Evolutionary conservation across 2,113 vertebrate genomes (phyloP).

Genomic region (Perccottus glenii): DNA sequence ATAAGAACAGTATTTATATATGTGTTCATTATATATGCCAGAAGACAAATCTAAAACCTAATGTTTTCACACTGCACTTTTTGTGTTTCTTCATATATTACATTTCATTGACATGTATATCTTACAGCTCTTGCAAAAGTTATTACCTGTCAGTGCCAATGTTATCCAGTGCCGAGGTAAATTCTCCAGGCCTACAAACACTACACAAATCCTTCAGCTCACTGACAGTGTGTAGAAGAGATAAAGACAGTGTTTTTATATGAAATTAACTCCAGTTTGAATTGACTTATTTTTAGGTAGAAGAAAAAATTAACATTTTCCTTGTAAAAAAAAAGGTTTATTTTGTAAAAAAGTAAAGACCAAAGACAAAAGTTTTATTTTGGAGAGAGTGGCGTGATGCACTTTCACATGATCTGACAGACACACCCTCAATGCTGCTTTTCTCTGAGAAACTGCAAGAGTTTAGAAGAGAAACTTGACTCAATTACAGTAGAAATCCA

Average conservation of each 20-base stretch:
- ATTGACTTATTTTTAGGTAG: neutral
- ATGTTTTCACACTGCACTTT: no score
- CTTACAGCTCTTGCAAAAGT: neutral
- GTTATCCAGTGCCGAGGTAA: neutral
- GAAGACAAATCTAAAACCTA: no score
- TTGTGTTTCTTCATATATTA: neutral
- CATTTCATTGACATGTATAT: neutral
- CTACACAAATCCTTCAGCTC: no score
- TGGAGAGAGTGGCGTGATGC: neutral
- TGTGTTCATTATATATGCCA: no score
- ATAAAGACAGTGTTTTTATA: neutral
- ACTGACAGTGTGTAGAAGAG: neutral
- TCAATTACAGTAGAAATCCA: constrained; percentile 76
- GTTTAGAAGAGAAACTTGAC: neutral
- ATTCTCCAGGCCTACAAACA: no score
- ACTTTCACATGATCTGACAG: neutral
- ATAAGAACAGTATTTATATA: no score
- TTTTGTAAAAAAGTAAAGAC: neutral
- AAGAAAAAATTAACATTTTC: neutral
- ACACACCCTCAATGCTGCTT: neutral
- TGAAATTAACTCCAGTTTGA: no score
- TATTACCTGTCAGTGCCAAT: neutral
- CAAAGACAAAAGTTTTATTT: neutral
- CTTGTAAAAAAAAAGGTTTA: neutral
- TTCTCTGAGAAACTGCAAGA: neutral